Evolutionary conservation across 2,113 vertebrate species (phyloP).

Genomic region (Solea solea): DNA sequence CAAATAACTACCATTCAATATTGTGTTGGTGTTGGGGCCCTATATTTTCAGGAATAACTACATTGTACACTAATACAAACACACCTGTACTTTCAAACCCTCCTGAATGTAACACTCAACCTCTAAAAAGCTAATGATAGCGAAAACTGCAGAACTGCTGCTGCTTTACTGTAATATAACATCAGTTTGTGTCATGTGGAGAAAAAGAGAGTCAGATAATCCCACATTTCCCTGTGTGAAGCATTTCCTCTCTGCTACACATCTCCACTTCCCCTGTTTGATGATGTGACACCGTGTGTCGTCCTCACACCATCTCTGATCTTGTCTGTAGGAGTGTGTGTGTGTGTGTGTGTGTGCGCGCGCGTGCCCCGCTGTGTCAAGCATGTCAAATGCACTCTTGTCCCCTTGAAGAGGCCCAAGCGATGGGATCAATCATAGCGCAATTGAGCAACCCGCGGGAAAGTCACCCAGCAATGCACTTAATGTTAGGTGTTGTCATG

Average conservation of each 20-base stretch:
- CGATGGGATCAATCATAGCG: conserved; percentile 62
- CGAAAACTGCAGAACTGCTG: conserved; percentile 12
- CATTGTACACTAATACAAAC: no score
- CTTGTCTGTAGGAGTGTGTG: background rate
- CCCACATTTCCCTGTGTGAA: conserved; percentile 35
- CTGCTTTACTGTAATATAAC: conserved; percentile 6
- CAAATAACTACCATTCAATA: no score
- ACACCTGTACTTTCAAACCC: no score
- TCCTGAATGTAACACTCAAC: no score
- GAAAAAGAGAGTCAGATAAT: conserved; percentile 16
- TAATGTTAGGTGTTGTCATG: conserved; percentile 74
- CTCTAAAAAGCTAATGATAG: background rate
- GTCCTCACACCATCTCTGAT: conserved; percentile 26
- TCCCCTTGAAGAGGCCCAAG: conserved; percentile 55
- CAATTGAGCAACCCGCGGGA: conserved; percentile 45
- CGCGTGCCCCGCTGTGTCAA: conserved; percentile 44
- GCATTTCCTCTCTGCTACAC: conserved; percentile 13
- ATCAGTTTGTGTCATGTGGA: conserved; percentile 20
- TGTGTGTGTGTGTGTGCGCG: background rate
- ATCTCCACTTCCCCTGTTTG: conserved; percentile 26
- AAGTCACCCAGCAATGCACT: conserved; percentile 43
- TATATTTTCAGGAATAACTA: no score
- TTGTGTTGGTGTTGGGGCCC: no score
- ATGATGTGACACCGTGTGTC: conserved; percentile 18
- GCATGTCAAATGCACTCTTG: conserved; percentile 63